These are phyloP conservation scores for Halocaridina rubra DNA, from an alignment of 2,888 invertebrate genomes.

Conservation along the genomic window DNA sequence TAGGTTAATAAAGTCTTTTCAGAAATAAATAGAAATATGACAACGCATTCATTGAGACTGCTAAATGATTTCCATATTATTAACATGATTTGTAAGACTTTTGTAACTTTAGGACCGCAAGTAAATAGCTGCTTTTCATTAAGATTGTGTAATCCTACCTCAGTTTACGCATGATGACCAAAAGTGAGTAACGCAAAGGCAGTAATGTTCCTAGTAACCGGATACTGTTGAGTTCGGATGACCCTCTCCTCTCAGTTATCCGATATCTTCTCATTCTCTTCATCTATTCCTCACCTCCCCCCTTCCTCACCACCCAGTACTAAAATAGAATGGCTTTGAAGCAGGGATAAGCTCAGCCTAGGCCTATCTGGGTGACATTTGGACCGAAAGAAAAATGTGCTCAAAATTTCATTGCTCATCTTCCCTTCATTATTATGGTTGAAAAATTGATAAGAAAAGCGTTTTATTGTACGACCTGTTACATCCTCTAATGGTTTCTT, in stretches of 20 bases:
- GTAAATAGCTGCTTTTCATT: neutral
- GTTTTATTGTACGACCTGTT: too few species aligned
- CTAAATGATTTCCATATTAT: neutral
- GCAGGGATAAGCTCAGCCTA: too few species aligned
- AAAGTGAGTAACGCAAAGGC: neutral
- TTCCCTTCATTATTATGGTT: too few species aligned
- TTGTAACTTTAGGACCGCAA: neutral
- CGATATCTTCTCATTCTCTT: too few species aligned
- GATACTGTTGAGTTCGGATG: constrained; percentile 22
- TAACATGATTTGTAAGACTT: neutral
- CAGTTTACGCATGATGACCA: neutral
- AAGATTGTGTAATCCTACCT: neutral
- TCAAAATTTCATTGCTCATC: too few species aligned
- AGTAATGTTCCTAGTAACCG: neutral
- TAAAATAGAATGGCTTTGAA: neutral
- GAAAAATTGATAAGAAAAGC: too few species aligned
- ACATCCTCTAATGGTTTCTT: too few species aligned
- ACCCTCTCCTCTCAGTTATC: too few species aligned
- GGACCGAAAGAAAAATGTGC: too few species aligned
- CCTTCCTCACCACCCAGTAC: neutral
- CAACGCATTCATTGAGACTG: too few species aligned
- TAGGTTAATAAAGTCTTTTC: too few species aligned
- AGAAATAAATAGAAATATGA: too few species aligned
- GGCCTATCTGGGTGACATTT: neutral
- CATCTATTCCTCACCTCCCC: neutral